Conservation (phyloP, 2,113 vertebrate species). For the Oreocharis arfaki region DNA sequence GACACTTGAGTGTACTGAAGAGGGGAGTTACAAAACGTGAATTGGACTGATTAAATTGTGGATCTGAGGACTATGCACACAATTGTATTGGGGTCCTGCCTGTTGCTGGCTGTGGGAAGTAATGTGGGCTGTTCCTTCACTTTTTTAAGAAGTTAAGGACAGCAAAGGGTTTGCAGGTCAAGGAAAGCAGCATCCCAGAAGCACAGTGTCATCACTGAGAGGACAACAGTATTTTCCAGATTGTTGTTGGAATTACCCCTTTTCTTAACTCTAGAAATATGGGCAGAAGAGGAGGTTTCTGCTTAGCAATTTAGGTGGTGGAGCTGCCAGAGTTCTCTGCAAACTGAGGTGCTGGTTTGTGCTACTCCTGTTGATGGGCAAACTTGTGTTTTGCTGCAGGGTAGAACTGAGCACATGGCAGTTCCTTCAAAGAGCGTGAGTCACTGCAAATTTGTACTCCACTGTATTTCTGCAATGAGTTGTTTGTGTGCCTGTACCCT, state of each 20-base stretch:
- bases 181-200: background rate
- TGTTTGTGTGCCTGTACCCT: constrained; percentile 23
- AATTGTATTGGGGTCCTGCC: background rate
- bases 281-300: background rate
- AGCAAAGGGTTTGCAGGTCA: background rate
- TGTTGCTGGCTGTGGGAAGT: background rate
- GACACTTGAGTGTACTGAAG: background rate
- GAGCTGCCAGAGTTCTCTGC: background rate
- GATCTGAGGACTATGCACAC: background rate
- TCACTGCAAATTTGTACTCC: constrained; percentile 41
- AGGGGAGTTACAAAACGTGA: background rate
- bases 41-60: background rate
- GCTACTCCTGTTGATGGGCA: background rate
- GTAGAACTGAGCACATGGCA: background rate
- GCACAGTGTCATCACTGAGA: background rate
- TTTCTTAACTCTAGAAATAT: background rate
- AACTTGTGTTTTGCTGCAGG: background rate
- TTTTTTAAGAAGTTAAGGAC: background rate
- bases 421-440: background rate
- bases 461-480: background rate
- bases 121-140: background rate
- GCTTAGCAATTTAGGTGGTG: background rate
- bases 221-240: background rate
- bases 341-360: background rate
- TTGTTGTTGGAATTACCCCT: background rate